Evolutionary conservation across 2,797 vertebrate species (phyloP), one percentile per base, ranked within the genome.

Genomic region (Heliangelus exortis): DNA sequence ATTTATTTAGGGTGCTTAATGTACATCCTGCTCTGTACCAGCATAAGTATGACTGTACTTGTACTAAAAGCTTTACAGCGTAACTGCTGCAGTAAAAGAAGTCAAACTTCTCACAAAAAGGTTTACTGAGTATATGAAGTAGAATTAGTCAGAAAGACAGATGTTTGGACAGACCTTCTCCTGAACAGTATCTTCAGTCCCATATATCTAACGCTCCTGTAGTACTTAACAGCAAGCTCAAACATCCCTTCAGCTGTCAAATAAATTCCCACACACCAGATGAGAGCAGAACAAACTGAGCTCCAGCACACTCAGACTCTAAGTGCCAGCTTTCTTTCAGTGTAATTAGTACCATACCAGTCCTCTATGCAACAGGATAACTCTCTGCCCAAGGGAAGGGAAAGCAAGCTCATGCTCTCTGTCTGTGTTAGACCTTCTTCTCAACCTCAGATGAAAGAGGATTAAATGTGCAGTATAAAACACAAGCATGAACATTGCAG

Each of bases 231-330:
- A 93, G 74, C 69, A 71, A 87, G 78, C 83, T 88, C 76, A 68
- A 85, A 75, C 72, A 72, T 75, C 82, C 62, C 82, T 85, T 92
- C 76, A 84, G 5, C 83, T 75, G 66, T 62, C 76, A 92, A 41
- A 87, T 57, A 58, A 77, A 84, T 92, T 81, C 87, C 84, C 93
- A 83, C 81, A 77, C 81, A 79, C 80, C 86, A 90, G 81, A 82
- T 66, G 78, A 94, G 78, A 69, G 81, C 68, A 92, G 95, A 89
- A 74, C 69, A 91, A 92, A 74, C 20, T 9, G 4, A 61, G 92
- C 68, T 87, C 72, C 89, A 81, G 79, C 82, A 45, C 66, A 54
- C 55, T 74, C 62, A 39, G 28, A 19, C 15, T 80, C 23, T 31
- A 15, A 51, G 61, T 68, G 89, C 76, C 54, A 7, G 75, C 68